Evolutionary conservation across 2,888 invertebrate species (phyloP), one percentile per base, ranked within the genome.

Genomic region (Tetranychus piercei): DNA sequence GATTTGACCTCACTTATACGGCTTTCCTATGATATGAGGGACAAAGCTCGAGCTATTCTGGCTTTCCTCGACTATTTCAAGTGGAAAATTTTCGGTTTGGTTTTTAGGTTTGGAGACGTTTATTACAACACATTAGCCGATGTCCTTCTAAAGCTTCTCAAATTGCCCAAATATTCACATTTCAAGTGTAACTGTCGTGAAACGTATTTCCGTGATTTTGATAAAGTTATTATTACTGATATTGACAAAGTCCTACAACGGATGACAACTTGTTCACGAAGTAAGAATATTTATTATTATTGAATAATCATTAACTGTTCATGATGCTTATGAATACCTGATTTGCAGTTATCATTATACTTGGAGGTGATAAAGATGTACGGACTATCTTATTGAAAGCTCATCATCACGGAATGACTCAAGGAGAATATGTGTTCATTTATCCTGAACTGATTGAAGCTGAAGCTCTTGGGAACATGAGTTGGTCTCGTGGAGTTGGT

Each of bases 321-420:
- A n/a, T n/a, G n/a, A n/a, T n/a, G 34, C 34, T 34, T 34, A 4
- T 34, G n/a, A 34, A 34, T 34, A 34, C 3, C 34, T 34, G 4
- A 34, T 34, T 34, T 34, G 3, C 72, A 79, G 78, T 79, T 45
- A 76, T 79, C 34, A 77, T 79, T 3, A 79, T 79, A 20, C 76
- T 79, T 45, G 78, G 78, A 1, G 78, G 78, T 1, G 78, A 79
- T 22, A 77, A 76, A 74, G 78, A 79, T 11, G 78, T 79, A 1
- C 74, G 78, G 6, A 72, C 76, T 15, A 79, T 79, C 78, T 74
- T 79, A 76, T 55, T 78, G 45, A 77, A 77, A 34, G 78, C 78
- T 20, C 77, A 77, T 55, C 69, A 71, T 8, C 69, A 77, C 66
- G 75, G 75, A n/a, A 78, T 79, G 76, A 79, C 78, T 20, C 74